Evolutionary conservation across 2,888 invertebrate genomes (phyloP), one percentile per base, ranked within the genome.

Genomic region (Ametastegia equiseti): DNA sequence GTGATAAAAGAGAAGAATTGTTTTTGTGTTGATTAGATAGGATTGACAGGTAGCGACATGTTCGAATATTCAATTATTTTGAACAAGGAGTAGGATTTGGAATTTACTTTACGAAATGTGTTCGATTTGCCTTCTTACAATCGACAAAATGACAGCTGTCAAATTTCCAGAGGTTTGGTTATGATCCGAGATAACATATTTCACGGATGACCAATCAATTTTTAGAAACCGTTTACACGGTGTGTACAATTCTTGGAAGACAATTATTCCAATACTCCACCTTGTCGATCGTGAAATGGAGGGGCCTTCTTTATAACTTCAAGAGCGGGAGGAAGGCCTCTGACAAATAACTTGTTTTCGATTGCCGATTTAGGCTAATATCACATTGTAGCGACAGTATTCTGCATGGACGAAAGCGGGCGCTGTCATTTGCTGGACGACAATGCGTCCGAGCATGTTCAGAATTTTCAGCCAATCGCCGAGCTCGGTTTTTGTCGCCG

Each of bases 141-240:
- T 63, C 33, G 30, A 6, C 39, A 19, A 39, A n/a, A 65, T 65
- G 65, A 65, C 65, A 65, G 65, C 65, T 65, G 65, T 65, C 65
- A 65, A 9, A 65, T 36, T 23, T 54, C 23, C n/a, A n/a, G 33
- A 33, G 33, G 19, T 19, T 27, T 13, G 39, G 63, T 63, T 63
- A 9, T n/a, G 9, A 65, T 27, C 33, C 33, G 65, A 11, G 1
- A 2, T 54, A 13, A 54, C 19, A 54, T 54, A 54, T 54, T 54
- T 7, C 23, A 23, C 19, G 54, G 23, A 54, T 54, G 54, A 23
- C 23, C 9, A 50, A 19, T 50, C 50, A 19, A 50, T 50, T 15
- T 50, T 47, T 19, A 2, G 19, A 50, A 50, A 50, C 19, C 19
- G 19, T 19, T 50, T 7, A 50, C 19, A 50, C 50, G n/a, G 19